These are phyloP conservation scores for Brevimyrus niger DNA, from an alignment of 2,113 vertebrate species.

Conservation along the genomic window DNA sequence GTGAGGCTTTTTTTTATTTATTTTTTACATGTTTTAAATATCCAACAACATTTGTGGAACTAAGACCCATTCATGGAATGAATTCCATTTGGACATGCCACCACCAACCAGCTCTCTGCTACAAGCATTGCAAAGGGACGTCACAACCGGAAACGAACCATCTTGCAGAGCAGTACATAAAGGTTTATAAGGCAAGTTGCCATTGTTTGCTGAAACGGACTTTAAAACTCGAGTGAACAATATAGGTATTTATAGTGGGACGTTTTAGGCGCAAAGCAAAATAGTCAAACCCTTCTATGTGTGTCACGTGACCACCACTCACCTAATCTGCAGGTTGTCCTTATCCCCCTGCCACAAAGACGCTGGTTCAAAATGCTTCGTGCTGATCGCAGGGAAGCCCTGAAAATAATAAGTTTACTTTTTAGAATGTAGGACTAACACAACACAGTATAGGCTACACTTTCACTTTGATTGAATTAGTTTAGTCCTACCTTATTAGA, in stretches of 20 bases:
- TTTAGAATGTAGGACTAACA: conserved; percentile 30
- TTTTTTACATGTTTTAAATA: neutral
- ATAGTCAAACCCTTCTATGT: neutral
- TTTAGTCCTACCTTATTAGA: conserved; percentile 54
- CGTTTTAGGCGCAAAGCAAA: neutral
- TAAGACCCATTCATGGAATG: neutral
- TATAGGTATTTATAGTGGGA: neutral
- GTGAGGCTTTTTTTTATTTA: neutral
- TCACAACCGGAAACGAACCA: neutral
- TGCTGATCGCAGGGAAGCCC: conserved; percentile 49
- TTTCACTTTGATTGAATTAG: neutral
- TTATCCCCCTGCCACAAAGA: conserved; percentile 55
- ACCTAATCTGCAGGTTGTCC: conserved; percentile 60
- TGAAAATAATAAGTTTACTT: conserved; percentile 39
- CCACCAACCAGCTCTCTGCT: neutral
- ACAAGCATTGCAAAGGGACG: neutral
- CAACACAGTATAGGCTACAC: neutral
- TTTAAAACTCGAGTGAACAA: neutral
- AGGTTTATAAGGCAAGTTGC: neutral
- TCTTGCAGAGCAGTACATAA: neutral
- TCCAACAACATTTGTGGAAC: neutral
- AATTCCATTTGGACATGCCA: neutral
- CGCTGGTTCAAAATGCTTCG: conserved; percentile 50
- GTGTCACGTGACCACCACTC: conserved; percentile 37
- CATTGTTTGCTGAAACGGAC: neutral